Base-by-base conservation (phyloP, 2,797 vertebrate genomes). In the Cottoperca gobio region DNA sequence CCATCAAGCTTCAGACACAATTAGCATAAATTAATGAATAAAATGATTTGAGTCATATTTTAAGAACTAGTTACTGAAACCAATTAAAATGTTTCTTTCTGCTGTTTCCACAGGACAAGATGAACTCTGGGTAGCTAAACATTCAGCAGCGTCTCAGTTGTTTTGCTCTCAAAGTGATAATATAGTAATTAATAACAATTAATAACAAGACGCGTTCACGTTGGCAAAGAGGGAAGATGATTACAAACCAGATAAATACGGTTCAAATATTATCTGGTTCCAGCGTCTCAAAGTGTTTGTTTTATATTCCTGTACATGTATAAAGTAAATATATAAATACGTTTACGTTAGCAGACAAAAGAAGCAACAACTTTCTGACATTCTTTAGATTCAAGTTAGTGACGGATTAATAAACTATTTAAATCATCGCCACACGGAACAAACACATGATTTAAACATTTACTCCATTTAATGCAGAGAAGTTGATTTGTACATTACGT, bases 1-100 rank as follows among this genome's bases (percentile, higher is more conserved):
- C 12, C 60, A 73, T 67, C 81, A 70, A 37, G 28, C 45, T n/a
- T n/a, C n/a, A 13, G 17, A 61, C 58, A 11, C 33, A 48, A 87
- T 81, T 62, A 76, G 72, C 63, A 78, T 35, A 81, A 45, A 17
- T 33, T 13, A 70, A 31, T 31, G 31, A 37, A 58, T 42, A 49
- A 73, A 72, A 55, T 14, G 1, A 73, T 62, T 4, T 17, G 48
- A 66, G 53, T 55, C 50, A 3, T 40, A 45, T 59, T 43, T 71
- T 43, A 59, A 61, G n/a, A n/a, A n/a, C n/a, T n/a, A n/a, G n/a
- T n/a, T n/a, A n/a, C n/a, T 28, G 8, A 70, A 69, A 57, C 9
- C 28, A 80, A 74, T 82, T 63, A 52, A 62, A 52, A 73, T 17
- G 6, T 35, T 61, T 13, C 60, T 6, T 35, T 11, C 17, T 9